Evolutionary conservation across 2,113 vertebrate genomes (phyloP).

Genomic region (Herpailurus yagouaroundi): DNA sequence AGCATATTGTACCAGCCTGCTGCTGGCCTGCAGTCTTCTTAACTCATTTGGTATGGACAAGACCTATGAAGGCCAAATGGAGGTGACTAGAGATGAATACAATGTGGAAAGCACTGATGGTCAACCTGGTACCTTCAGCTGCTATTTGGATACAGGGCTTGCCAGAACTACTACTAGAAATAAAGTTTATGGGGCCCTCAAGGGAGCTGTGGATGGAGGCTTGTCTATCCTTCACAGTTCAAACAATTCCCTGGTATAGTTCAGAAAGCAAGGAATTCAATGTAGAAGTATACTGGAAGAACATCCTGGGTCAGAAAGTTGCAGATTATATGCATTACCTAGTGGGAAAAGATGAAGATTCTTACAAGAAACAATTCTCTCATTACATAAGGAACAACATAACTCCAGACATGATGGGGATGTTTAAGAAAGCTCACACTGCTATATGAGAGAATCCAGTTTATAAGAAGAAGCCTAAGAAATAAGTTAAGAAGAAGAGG

Average conservation of each 20-base stretch:
- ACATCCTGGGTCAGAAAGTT: neutral
- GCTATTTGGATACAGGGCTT: neutral
- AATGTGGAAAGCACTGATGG: neutral
- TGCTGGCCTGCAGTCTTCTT: neutral
- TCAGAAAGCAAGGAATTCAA: neutral
- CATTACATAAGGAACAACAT: neutral
- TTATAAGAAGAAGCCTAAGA: neutral
- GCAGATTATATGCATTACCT: neutral
- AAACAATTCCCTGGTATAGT: neutral
- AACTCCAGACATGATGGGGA: neutral
- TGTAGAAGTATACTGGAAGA: neutral
- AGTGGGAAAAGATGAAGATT: neutral
- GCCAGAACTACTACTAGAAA: neutral
- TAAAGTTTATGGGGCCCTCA: neutral
- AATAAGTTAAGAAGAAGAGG: neutral
- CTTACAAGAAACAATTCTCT: neutral
- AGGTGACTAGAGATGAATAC: neutral
- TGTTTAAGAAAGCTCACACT: neutral
- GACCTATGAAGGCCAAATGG: neutral
- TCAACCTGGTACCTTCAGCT: neutral
- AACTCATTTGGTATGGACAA: neutral
- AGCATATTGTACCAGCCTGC: neutral
- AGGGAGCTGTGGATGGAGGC: neutral
- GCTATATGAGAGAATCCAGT: neutral
- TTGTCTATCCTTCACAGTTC: neutral